Percentiles rank a stretch among this genome's conserved stretches.
These are phyloP conservation scores for Tenrec ecaudatus DNA, from an alignment of 2,113 vertebrate species.

Conservation along the genomic window DNA sequence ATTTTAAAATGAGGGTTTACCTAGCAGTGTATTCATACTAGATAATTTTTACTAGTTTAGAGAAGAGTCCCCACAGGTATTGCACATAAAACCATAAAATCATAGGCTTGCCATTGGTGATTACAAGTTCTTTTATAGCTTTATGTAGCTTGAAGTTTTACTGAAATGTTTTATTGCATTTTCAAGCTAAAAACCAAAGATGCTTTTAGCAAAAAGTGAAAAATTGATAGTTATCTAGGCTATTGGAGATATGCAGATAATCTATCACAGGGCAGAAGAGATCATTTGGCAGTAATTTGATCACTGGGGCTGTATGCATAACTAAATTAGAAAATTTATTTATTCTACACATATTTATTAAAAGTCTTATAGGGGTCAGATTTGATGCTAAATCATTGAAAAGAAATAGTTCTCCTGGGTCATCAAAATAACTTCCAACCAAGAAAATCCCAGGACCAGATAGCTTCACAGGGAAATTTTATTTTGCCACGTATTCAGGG, in stretches of 20 bases:
- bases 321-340: background rate
- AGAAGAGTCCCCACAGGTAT: conserved; percentile 19
- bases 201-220: conserved; percentile 45
- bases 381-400: background rate
- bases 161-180: background rate
- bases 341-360: background rate
- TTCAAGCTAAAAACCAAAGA: conserved; percentile 36
- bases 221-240: background rate
- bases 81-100: background rate
- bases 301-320: background rate
- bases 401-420: background rate
- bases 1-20: background rate
- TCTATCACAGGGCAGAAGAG: background rate
- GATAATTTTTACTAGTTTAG: background rate
- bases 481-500: no score
- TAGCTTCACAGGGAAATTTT: no score
- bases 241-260: background rate
- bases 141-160: background rate
- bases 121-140: background rate
- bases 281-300: background rate
- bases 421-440: no score
- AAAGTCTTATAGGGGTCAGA: background rate
- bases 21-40: background rate
- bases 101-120: background rate
- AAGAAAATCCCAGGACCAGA: no score